Percentiles rank a stretch among this genome's conserved stretches.
Conservation (phyloP, 2,888 invertebrate genomes). For the Capitulum mitella region DNA sequence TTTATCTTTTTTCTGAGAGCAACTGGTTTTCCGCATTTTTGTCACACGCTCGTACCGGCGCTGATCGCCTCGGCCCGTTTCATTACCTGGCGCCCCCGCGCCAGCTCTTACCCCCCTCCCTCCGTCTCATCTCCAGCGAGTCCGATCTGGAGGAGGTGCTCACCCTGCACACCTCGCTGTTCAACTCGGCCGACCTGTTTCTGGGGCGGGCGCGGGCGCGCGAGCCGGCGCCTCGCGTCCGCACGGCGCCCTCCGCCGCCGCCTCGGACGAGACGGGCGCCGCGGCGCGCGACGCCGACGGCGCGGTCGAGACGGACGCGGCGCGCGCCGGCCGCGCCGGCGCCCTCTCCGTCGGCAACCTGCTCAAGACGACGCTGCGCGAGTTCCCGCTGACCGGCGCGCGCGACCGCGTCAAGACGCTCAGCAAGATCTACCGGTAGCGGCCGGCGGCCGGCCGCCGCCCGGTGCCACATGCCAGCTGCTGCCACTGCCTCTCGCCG, state of each 20-base stretch:
- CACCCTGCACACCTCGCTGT: slow-evolving; percentile 53
- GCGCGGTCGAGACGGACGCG: neutral
- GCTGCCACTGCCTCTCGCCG: neutral
- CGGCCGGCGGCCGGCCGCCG: neutral
- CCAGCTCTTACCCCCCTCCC: neutral
- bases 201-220: slow-evolving; percentile 44
- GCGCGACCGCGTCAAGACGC: neutral
- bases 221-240: neutral
- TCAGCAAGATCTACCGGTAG: slow-evolving; percentile 1
- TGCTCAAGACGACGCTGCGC: neutral
- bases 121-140: slow-evolving; percentile 45
- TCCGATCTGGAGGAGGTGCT: slow-evolving; percentile 64
- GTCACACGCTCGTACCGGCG: too few species aligned
- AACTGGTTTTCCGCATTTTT: too few species aligned
- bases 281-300: neutral
- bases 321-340: neutral
- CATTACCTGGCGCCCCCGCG: too few species aligned
- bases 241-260: neutral
- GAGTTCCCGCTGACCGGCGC: neutral
- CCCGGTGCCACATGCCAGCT: neutral
- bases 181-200: slow-evolving; percentile 55
- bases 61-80: too few species aligned
- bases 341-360: neutral
- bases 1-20: too few species aligned
- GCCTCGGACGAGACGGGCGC: neutral